Evolutionary conservation across 1,140 invertebrate genomes (phyloP), one percentile per base, ranked within the genome.

Genomic region (Cryptotermes secundus): DNA sequence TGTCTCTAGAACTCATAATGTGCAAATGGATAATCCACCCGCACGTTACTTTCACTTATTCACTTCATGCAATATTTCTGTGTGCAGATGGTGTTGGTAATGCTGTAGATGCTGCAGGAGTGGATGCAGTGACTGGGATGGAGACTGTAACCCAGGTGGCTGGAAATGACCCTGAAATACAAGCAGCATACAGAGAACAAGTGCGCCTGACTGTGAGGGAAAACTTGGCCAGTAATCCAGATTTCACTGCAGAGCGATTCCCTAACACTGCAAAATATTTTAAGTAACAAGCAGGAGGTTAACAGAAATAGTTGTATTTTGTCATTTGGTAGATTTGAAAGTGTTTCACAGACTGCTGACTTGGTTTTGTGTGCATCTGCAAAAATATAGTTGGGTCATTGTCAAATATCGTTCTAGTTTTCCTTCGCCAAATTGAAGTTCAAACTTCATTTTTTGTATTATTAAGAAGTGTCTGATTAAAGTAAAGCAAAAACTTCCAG

Each of bases 211-310:
- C 88, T 19, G 89, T 92, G 31, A 88, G 88, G 81, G 85, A 89
- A 16, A 87, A 89, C 72, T 86, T 92, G 22, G 86, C 89, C 79
- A 88, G 88, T 80, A 91, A 92, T 86, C 86, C 88, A 80, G 92
- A 92, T 85, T 92, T 91, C 86, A 90, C 87, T 31, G 88, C 91
- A 10, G 90, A 92, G 79, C 87, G 88, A 84, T 92, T 90, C 87
- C 91, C 91, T 24, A 92, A 92, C 86, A 87, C 90, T 45, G 87
- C 90, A 82, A 88, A 88, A 86, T 92, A 91, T 86, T 92, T 91
- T 86, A 84, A 35, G 79, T 82, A 84, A 80, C 35, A 84, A 31
- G 9, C n/a, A 22, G 45, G 45, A 49, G 19, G 4, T 72, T 31
- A 12, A n/a, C 31, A 72, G 26, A 31, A 72, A 72, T 59, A 72